Percentiles rank a stretch among this genome's conserved stretches.
These are phyloP conservation scores for Dynastes hyllus DNA, from an alignment of 2,888 invertebrate species.

Conservation along the genomic window DNA sequence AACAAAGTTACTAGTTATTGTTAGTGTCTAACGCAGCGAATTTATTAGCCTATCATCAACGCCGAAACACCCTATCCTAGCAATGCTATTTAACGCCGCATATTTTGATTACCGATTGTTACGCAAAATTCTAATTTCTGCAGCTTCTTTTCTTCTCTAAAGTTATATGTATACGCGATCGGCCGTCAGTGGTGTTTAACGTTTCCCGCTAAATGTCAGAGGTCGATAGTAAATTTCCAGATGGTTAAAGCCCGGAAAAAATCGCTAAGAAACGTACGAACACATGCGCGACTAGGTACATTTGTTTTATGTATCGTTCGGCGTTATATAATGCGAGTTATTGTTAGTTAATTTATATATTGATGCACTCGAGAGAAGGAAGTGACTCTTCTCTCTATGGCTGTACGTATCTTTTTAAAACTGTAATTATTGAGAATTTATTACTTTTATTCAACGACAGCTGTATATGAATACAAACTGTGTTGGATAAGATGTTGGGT, in stretches of 20 bases:
- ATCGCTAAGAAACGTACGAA: background rate
- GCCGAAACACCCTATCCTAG: too few relatives aligned
- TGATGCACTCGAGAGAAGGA: background rate
- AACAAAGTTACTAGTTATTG: too few relatives aligned
- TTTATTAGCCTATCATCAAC: too few relatives aligned
- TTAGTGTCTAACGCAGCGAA: too few relatives aligned
- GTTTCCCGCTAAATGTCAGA: constrained; percentile 5
- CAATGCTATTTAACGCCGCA: too few relatives aligned
- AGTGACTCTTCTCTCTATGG: background rate
- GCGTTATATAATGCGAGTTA: constrained; percentile 9
- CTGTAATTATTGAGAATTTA: constrained; percentile 15
- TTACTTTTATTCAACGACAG: constrained; percentile 8
- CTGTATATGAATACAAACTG: background rate
- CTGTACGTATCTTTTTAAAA: background rate
- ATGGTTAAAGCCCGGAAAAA: constrained; percentile 9
- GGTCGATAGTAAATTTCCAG: constrained; percentile 18
- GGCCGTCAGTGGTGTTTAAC: background rate
- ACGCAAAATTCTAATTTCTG: background rate
- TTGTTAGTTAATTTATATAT: background rate
- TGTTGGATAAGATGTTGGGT: background rate
- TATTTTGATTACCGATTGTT: constrained; percentile 1
- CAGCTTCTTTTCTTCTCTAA: background rate
- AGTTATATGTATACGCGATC: too few relatives aligned
- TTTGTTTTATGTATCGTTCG: background rate
- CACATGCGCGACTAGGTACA: background rate